Conservation (phyloP, 2,888 invertebrate species). For the Acanthosepion pharaonis region DNA sequence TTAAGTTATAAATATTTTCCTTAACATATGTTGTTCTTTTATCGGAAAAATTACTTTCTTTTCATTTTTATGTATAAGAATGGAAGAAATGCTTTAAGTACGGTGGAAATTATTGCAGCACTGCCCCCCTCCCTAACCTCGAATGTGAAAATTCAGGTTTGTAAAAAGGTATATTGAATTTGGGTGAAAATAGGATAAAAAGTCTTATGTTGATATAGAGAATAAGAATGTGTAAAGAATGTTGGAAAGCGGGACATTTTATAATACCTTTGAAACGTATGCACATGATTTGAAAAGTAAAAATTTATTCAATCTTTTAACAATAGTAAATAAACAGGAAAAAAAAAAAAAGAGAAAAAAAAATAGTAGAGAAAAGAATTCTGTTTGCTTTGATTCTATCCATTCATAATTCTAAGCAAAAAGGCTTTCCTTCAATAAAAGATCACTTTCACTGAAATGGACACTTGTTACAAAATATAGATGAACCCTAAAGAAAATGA, state of each 20-base stretch:
- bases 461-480: neutral
- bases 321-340: neutral
- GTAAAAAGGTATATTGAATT: conserved; percentile 33
- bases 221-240: neutral
- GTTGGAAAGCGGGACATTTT: neutral
- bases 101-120: neutral
- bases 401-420: neutral
- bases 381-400: neutral
- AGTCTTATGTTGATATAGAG: neutral
- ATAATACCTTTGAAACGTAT: neutral
- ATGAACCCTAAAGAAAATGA: neutral
- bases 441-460: neutral
- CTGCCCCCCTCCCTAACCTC: neutral
- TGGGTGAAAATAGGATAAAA: neutral
- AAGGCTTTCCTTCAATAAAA: neutral
- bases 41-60: neutral
- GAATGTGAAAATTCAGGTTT: neutral
- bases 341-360: too few relatives aligned
- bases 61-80: neutral
- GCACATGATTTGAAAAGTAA: neutral
- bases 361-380: neutral
- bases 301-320: neutral
- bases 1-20: neutral
- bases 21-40: neutral
- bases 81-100: neutral